Evolutionary conservation across 30 jellyfish, hydroid and myxozoan species (phyloP), one percentile per base, ranked within the genome.

Genomic region (Hydractinia echinata): DNA sequence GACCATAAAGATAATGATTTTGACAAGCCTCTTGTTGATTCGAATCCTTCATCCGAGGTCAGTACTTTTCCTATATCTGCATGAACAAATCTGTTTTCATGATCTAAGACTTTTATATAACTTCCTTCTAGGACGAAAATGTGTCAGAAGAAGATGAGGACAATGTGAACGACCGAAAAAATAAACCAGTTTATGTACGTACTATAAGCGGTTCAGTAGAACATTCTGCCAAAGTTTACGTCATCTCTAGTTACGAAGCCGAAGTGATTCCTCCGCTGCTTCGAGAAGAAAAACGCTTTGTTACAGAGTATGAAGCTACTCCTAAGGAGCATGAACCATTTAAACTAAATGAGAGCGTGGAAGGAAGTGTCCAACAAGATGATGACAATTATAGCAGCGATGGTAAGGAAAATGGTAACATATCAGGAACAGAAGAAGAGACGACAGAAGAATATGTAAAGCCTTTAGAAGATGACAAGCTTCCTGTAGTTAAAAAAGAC

Each of bases 211-310:
- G 44, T 30, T 30, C 44, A 51, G 74, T n/a, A 71, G 81, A 48
- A n/a, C 61, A 71, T 15, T 7, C 44, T 7, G 49, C 81, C 10
- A 71, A 71, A 71, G 81, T 71, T 55, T 71, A 20, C 51, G 81
- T 71, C 10, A 19, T 71, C 1, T n/a, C 81, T 4, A 52, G 81
- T 4, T 71, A 71, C 53, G 60, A 71, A 71, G 81, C 81, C n/a
- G 81, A 71, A 52, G 53, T 71, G 10, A 71, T 71, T 50, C 81
- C 81, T 15, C 81, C 81, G 2, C 19, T 64, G 7, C 9, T n/a
- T 6, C 19, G 39, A 13, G 51, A 64, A 64, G 74, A 64, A 64
- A 51, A 51, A 64, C 39, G 19, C 39, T 7, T 13, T 13, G 39
- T 64, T 8, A 64, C 74, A 6, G 74, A 64, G 74, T 7, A 7